Evolutionary conservation across 2,888 invertebrate species (phyloP).

Genomic region (Athalia rosae): DNA sequence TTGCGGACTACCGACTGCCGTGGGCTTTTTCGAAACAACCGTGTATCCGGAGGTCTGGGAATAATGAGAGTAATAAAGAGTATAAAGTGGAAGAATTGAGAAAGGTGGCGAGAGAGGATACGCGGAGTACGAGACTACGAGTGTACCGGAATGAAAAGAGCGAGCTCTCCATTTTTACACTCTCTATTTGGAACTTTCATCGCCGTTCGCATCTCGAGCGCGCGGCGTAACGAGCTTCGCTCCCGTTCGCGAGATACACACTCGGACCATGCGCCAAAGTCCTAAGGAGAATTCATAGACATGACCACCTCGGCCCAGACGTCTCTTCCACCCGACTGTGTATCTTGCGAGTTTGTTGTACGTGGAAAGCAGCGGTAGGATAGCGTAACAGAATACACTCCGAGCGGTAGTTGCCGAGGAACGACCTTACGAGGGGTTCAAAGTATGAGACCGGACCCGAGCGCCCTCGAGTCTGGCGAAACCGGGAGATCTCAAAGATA

Average conservation of each 20-base stretch:
- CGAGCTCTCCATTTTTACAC: not conserved
- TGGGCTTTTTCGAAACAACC: no score
- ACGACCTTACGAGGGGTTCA: not conserved
- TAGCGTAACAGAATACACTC: not conserved
- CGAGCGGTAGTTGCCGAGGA: not conserved
- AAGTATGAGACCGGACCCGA: slow-evolving; percentile 1
- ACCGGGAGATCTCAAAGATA: not conserved
- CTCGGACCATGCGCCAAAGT: not conserved
- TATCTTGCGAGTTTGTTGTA: not conserved
- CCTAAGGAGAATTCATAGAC: slow-evolving; percentile 18
- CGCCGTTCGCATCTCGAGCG: not conserved
- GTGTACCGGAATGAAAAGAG: slow-evolving; percentile 11
- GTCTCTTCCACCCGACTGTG: not conserved
- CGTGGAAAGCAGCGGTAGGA: not conserved
- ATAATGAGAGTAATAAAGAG: not conserved
- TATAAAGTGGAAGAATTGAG: not conserved
- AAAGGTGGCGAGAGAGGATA: not conserved
- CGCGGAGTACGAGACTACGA: slow-evolving; percentile 13
- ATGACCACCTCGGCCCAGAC: slow-evolving; percentile 3
- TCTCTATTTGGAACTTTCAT: slow-evolving; percentile 11
- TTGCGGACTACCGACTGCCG: no score
- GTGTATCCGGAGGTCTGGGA: not conserved
- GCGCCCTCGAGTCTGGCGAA: no score
- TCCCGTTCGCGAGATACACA: not conserved
- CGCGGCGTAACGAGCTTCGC: slow-evolving; percentile 13